Conservation (phyloP, 1,140 invertebrate species). For the Ptiloglossa arizonensis region DNA sequence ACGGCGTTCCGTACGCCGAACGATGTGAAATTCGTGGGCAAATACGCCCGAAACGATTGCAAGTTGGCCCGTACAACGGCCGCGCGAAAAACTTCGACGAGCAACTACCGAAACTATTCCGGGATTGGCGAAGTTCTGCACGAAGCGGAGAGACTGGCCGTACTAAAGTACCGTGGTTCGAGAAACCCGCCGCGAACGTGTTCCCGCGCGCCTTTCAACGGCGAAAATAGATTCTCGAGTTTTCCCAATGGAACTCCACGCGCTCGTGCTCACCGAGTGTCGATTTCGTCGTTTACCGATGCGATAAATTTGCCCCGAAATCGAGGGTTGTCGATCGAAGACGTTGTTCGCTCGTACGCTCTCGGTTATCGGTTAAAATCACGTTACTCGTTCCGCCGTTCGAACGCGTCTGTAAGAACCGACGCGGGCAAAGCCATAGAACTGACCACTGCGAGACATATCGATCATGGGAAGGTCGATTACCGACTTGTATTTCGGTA, state of each 20-base stretch:
- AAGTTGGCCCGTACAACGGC: neutral
- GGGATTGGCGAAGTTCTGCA: slow-evolving; percentile 70
- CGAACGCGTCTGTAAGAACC: neutral
- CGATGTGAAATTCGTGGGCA: neutral
- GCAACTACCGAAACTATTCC: slow-evolving; percentile 69
- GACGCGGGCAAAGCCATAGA: too few species aligned
- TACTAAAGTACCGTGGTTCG: slow-evolving; percentile 72
- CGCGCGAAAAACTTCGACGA: slow-evolving; percentile 31
- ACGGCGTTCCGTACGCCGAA: neutral
- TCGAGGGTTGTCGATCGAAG: neutral
- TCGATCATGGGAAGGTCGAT: slow-evolving; percentile 12
- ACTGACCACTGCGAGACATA: neutral
- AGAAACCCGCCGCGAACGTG: slow-evolving; percentile 59
- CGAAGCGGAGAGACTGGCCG: slow-evolving; percentile 73
- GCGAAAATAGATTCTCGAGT: slow-evolving; percentile 76
- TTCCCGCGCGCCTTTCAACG: slow-evolving; percentile 70
- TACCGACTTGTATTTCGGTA: too few species aligned
- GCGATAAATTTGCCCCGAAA: slow-evolving; percentile 18
- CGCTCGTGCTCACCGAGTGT: slow-evolving; percentile 9
- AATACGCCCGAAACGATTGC: neutral
- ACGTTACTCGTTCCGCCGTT: neutral
- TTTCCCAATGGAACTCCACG: slow-evolving; percentile 68
- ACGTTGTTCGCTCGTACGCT: too few species aligned
- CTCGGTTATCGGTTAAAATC: neutral
- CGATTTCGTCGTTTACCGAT: slow-evolving; percentile 21